A percentile compares a stretch with the other conserved stretches of the same genome.
Conservation (phyloP, 2,797 vertebrate species). For the Karalla daura region DNA sequence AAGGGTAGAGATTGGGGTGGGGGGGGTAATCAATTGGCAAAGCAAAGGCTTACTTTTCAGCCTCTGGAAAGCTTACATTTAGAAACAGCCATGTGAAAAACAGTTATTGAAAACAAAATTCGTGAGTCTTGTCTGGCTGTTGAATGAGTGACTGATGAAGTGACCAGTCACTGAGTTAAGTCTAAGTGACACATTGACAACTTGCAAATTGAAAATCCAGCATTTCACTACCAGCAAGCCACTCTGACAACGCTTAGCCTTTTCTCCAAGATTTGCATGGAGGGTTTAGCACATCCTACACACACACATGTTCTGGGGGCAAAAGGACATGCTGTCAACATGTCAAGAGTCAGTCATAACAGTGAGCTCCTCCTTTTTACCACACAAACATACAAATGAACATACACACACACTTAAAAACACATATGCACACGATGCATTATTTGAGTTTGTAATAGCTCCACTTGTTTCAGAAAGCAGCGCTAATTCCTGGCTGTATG, state of each 20-base stretch:
- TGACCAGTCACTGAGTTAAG: slow-evolving; percentile 59
- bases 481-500: slow-evolving; percentile 50
- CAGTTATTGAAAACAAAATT: slow-evolving; percentile 35
- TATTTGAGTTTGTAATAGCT: slow-evolving; percentile 34
- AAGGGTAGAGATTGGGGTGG: slow-evolving; percentile 9
- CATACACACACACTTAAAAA: slow-evolving; percentile 18
- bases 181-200: slow-evolving; percentile 64
- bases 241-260: slow-evolving; percentile 29
- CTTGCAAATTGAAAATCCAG: slow-evolving; percentile 60
- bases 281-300: slow-evolving; percentile 26
- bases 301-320: slow-evolving; percentile 10
- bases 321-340: slow-evolving; percentile 8
- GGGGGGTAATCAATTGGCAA: slow-evolving; percentile 46
- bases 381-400: slow-evolving; percentile 6
- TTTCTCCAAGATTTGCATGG: slow-evolving; percentile 51
- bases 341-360: slow-evolving; percentile 9
- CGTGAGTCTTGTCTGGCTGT: slow-evolving; percentile 31
- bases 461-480: slow-evolving; percentile 53
- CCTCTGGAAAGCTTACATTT: slow-evolving; percentile 38
- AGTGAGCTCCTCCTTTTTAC: not conserved
- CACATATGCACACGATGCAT: slow-evolving; percentile 10
- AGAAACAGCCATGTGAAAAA: slow-evolving; percentile 37
- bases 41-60: slow-evolving; percentile 42
- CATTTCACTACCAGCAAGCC: slow-evolving; percentile 49
- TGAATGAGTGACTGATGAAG: slow-evolving; percentile 58